Conservation (phyloP, 2,113 vertebrate genomes). For the Raja brachyura region DNA sequence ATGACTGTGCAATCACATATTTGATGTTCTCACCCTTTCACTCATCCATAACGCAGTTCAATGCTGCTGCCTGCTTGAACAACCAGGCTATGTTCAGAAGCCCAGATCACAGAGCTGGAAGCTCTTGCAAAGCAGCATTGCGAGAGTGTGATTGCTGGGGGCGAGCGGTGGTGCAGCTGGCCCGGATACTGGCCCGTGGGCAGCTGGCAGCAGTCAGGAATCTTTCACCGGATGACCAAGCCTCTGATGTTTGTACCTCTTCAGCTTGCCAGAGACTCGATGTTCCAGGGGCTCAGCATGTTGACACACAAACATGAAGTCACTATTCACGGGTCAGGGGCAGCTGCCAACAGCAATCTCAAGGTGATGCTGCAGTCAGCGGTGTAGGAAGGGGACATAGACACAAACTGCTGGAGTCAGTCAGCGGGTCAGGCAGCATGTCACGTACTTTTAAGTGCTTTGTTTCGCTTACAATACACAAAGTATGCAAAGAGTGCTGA, state of each 20-base stretch:
- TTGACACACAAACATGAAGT: background rate
- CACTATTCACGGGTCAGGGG: background rate
- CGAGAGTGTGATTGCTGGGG: background rate
- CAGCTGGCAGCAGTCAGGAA: background rate
- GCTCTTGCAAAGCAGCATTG: background rate
- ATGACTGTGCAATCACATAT: background rate
- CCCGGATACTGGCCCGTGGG: background rate
- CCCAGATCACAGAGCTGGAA: background rate
- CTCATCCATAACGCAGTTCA: background rate
- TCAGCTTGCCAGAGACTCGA: background rate
- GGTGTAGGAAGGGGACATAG: background rate
- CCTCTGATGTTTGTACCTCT: constrained; percentile 9
- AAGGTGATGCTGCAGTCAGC: background rate
- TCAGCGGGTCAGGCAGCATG: too few species aligned
- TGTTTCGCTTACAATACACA: too few species aligned
- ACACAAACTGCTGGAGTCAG: too few species aligned
- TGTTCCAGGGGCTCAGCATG: background rate
- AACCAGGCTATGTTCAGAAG: background rate
- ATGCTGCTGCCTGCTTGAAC: background rate
- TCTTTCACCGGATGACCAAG: background rate
- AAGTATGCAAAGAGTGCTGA: too few species aligned
- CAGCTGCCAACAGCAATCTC: background rate
- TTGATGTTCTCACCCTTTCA: background rate
- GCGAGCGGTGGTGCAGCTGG: background rate
- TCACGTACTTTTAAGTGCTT: too few species aligned